Evolutionary conservation across 1,140 invertebrate species (phyloP), one percentile per base, ranked within the genome.

Genomic region (Diorhabda carinulata): DNA sequence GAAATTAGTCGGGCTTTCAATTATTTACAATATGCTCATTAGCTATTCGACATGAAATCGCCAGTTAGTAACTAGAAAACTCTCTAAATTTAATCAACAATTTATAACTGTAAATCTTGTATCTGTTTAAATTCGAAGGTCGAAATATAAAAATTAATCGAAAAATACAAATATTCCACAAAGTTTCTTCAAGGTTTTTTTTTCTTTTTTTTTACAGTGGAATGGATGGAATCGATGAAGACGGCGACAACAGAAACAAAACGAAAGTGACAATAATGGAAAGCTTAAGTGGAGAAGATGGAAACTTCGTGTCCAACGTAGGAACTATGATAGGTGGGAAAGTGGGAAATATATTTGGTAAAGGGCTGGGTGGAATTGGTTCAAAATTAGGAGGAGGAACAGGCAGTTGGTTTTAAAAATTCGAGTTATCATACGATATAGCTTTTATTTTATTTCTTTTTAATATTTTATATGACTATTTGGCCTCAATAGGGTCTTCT

Each of bases 301-400:
- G 84, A 25, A 89, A 88, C 79, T 85, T 85, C 71, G 84, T 90
- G 57, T 83, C 84, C 43, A 90, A 90, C 78, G 83, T 91, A 43
- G 87, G 87, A 74, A 91, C 89, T 77, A 88, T 89, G 45, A 90
- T 92, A 69, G 90, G 90, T 61, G 91, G 90, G 45, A 87, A 88
- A 78, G 87, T 95, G 76, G 91, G 91, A 72, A 91, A 89, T 80
- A 91, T 94, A 78, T 90, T 94, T 76, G 91, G 92, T 59, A 92
- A 92, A 81, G 90, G 91, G 67, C 88, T 93, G 68, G 91, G 91
- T 69, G 91, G 92, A 72, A 84, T 94, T 74, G 91, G 91, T 74
- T 90, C 90, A 61, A 93, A 93, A 83, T 85, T 92, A 63, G 90
- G 91, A 42, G 88, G 88, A 25, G 69, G 70, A n/a, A 72, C 73